These are phyloP conservation scores for Drosophila lacicola DNA, from an alignment of 2,888 invertebrate genomes.

Conservation along the genomic window DNA sequence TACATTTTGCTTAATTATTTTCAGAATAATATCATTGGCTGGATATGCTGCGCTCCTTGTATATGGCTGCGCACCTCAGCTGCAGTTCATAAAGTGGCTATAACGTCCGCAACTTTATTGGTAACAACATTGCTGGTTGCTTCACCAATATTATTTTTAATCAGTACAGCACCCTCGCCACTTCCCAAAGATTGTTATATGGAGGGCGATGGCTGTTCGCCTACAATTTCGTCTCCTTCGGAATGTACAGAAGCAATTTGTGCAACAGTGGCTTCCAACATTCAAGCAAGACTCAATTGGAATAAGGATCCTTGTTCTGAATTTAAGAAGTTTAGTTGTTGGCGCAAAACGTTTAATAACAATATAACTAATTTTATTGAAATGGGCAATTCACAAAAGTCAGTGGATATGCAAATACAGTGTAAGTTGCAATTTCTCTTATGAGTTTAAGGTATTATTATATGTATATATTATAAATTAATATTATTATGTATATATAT, in stretches of 20 bases:
- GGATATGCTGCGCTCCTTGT: slow-evolving; percentile 88
- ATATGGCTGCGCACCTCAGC: slow-evolving; percentile 87
- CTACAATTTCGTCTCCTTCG: slow-evolving; percentile 80
- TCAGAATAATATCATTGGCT: slow-evolving; percentile 85
- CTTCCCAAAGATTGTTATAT: slow-evolving; percentile 83
- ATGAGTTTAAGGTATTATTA: not conserved
- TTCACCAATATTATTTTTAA: slow-evolving; percentile 87
- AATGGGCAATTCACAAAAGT: slow-evolving; percentile 84
- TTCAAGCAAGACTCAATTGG: slow-evolving; percentile 84
- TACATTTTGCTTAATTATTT: slow-evolving; percentile 1
- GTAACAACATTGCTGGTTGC: slow-evolving; percentile 87
- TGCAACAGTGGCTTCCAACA: slow-evolving; percentile 82
- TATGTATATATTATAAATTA: not conserved
- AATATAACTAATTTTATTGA: slow-evolving; percentile 71
- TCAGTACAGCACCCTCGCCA: slow-evolving; percentile 85
- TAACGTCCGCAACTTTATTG: slow-evolving; percentile 87
- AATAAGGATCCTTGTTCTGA: slow-evolving; percentile 84
- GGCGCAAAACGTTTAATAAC: slow-evolving; percentile 62
- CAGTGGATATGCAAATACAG: slow-evolving; percentile 84
- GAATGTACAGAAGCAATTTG: slow-evolving; percentile 83
- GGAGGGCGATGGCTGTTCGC: slow-evolving; percentile 83
- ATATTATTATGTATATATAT: not conserved
- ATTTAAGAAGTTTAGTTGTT: slow-evolving; percentile 84
- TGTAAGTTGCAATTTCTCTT: slow-evolving; percentile 67
- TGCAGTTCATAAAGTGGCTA: slow-evolving; percentile 87